phyloP scores from a whole-genome alignment of 2,797 vertebrate genomes.

The Cryptoprocta ferox region DNA sequence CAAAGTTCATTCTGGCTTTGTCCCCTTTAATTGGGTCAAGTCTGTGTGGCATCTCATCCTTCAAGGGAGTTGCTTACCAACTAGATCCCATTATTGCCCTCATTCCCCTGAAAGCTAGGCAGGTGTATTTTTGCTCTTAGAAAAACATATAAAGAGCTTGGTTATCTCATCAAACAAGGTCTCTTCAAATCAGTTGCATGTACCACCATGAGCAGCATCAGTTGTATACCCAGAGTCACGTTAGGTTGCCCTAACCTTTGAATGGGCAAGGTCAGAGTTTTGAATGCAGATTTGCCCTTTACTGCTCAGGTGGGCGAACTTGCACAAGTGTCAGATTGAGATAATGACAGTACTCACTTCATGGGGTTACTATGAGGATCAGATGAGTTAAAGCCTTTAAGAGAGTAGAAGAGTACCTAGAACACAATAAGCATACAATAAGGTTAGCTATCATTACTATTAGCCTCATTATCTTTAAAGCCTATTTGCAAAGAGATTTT shows the following conservation, averaged over 20 bases:
- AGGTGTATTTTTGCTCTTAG: neutral
- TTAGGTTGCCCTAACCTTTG: neutral
- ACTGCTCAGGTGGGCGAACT: neutral
- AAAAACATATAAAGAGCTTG: conserved; percentile 30
- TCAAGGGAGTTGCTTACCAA: neutral
- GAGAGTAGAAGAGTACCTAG: neutral
- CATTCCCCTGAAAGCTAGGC: neutral
- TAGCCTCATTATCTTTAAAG: neutral
- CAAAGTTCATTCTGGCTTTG: neutral
- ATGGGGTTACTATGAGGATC: neutral
- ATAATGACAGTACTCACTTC: neutral
- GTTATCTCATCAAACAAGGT: neutral
- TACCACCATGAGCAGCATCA: neutral
- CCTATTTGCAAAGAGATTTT: neutral
- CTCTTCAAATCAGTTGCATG: neutral
- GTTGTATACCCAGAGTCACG: neutral
- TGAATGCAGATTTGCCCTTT: neutral
- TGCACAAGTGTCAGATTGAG: neutral
- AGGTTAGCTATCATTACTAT: neutral
- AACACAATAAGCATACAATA: neutral
- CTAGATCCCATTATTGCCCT: neutral
- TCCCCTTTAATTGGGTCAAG: neutral
- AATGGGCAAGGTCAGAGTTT: neutral
- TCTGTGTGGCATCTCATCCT: neutral
- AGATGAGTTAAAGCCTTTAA: neutral